Conservation (phyloP, 1,140 invertebrate species). For the Drosophila pectinifera region DNA sequence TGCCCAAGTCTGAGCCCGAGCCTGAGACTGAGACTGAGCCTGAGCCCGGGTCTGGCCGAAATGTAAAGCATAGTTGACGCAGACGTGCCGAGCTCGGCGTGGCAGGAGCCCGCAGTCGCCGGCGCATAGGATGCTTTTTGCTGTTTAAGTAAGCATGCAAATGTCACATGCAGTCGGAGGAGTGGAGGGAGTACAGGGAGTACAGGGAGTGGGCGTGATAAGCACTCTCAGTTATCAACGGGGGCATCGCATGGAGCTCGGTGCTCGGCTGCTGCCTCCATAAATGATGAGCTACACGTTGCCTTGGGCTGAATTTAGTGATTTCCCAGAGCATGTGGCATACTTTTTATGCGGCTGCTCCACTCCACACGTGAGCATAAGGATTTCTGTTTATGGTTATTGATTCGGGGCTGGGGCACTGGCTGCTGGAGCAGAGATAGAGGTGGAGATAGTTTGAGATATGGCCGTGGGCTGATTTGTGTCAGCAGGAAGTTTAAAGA, state of each 20-base stretch:
- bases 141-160: conserved; percentile 84
- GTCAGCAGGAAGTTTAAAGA: conserved; percentile 59
- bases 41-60: conserved; percentile 30
- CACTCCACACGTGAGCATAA: conserved; percentile 57
- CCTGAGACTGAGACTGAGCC: neutral
- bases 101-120: conserved; percentile 15
- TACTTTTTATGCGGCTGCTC: conserved; percentile 63
- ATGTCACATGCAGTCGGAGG: conserved; percentile 72
- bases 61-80: conserved; percentile 58
- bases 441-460: conserved; percentile 63
- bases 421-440: conserved; percentile 4
- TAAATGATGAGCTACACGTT: conserved; percentile 70
- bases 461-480: conserved; percentile 60
- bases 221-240: conserved; percentile 79
- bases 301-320: conserved; percentile 72
- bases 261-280: conserved; percentile 24
- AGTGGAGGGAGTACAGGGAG: neutral
- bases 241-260: conserved; percentile 38
- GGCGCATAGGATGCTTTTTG: conserved; percentile 59
- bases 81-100: conserved; percentile 58
- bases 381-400: conserved; percentile 75
- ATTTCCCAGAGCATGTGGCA: conserved; percentile 81
- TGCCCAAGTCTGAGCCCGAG: neutral
- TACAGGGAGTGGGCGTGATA: conserved; percentile 49
- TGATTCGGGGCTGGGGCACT: conserved; percentile 50